Conservation (phyloP, 2,888 invertebrate genomes). For the Phaedon cochleariae region DNA sequence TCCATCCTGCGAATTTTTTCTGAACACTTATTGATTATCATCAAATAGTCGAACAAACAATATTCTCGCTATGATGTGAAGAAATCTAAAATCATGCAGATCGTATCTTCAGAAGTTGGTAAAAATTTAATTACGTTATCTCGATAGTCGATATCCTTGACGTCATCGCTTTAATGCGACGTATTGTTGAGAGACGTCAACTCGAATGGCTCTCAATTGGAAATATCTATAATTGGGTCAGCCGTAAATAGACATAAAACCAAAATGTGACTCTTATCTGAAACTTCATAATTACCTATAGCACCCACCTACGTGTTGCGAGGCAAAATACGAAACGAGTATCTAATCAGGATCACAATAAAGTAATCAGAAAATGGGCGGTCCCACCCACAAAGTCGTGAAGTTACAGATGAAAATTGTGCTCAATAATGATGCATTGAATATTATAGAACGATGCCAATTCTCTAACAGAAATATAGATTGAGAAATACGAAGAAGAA, state of each 20-base stretch:
- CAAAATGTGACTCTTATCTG: slow-evolving; percentile 22
- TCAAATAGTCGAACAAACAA: background rate
- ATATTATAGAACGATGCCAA: slow-evolving; percentile 2
- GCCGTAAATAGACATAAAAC: slow-evolving; percentile 32
- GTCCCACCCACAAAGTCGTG: slow-evolving; percentile 55
- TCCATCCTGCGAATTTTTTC: too few relatives aligned
- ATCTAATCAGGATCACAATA: slow-evolving; percentile 59
- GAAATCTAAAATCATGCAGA: background rate
- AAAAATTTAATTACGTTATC: background rate
- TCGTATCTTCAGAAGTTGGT: background rate
- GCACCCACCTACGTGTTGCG: slow-evolving; percentile 24
- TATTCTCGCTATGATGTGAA: background rate
- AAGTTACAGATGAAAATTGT: slow-evolving; percentile 51
- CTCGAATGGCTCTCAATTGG: background rate
- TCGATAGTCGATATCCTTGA: background rate
- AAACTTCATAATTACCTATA: slow-evolving; percentile 33
- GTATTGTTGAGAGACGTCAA: background rate
- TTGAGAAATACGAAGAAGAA: too few relatives aligned
- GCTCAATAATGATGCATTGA: background rate
- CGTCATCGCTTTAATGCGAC: background rate
- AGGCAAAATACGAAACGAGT: slow-evolving; percentile 43
- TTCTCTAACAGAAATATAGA: too few relatives aligned
- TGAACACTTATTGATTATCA: background rate
- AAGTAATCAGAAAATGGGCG: slow-evolving; percentile 57
- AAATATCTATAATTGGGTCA: slow-evolving; percentile 30